These are phyloP conservation scores for Podargus strigoides DNA, from an alignment of 2,797 vertebrate species.

Conservation along the genomic window DNA sequence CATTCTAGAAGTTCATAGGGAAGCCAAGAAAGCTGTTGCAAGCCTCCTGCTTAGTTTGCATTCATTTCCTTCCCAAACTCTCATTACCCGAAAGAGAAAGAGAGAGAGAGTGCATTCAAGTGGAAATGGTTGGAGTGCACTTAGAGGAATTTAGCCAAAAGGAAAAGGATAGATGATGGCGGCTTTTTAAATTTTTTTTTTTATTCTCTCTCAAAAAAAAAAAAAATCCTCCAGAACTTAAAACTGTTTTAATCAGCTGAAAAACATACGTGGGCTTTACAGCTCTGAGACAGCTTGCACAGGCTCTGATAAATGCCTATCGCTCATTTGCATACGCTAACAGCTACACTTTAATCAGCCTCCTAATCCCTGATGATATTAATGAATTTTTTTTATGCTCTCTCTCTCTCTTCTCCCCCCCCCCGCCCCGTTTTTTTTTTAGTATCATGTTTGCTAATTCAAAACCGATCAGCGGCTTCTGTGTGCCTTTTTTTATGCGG, in stretches of 20 bases:
- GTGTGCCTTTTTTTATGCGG: slow-evolving; percentile 98
- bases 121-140: slow-evolving; percentile 85
- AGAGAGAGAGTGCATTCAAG: slow-evolving; percentile 80
- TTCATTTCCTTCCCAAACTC: slow-evolving; percentile 49
- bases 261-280: slow-evolving; percentile 99
- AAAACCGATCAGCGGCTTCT: slow-evolving; percentile 99
- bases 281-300: slow-evolving; percentile 98
- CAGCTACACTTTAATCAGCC: slow-evolving; percentile 99
- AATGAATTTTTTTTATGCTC: slow-evolving; percentile 89
- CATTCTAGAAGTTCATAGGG: slow-evolving; percentile 3
- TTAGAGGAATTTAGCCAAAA: slow-evolving; percentile 93
- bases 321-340: slow-evolving; percentile 99
- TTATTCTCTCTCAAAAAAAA: slow-evolving; percentile 71
- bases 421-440: slow-evolving; percentile 81
- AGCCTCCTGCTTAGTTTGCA: slow-evolving; percentile 17
- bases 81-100: slow-evolving; percentile 35
- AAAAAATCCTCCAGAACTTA: slow-evolving; percentile 95
- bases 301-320: slow-evolving; percentile 99
- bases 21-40: neutral
- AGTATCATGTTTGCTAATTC: slow-evolving; percentile 99
- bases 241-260: slow-evolving; percentile 99
- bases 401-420: neutral
- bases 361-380: slow-evolving; percentile 99
- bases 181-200: slow-evolving; percentile 74
- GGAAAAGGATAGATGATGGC: slow-evolving; percentile 84